These are phyloP conservation scores for Megaceryle alcyon DNA, from an alignment of 2,797 vertebrate species.

Conservation along the genomic window DNA sequence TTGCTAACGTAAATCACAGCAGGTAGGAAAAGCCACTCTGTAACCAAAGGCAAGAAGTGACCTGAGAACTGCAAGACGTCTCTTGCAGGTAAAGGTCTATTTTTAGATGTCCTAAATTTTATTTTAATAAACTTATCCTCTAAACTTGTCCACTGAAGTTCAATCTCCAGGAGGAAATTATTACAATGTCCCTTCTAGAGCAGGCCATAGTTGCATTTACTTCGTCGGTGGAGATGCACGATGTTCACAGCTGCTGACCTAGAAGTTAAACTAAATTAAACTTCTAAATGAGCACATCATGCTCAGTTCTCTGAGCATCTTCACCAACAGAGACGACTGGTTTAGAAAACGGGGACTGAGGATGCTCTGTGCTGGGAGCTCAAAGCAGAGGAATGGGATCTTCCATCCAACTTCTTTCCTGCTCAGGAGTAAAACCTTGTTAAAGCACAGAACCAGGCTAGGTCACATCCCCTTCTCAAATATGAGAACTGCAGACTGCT, in stretches of 20 bases:
- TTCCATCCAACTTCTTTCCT: neutral
- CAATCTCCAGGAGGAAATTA: neutral
- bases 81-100: neutral
- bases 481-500: neutral
- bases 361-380: neutral
- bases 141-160: neutral
- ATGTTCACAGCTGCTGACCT: neutral
- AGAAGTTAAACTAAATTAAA: neutral
- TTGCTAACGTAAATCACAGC: neutral
- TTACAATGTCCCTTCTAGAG: neutral
- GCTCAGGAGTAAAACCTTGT: neutral
- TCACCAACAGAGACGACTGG: neutral
- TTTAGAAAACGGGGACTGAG: neutral
- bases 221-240: rapidly evolving
- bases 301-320: neutral
- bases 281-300: too few relatives aligned
- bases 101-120: neutral
- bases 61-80: neutral
- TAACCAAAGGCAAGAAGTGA: neutral
- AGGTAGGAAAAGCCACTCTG: neutral
- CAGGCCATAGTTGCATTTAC: rapidly evolving
- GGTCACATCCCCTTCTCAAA: too few relatives aligned
- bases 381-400: neutral
- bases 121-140: neutral
- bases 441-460: neutral